A percentile compares a stretch with the other conserved stretches of the same genome.
Evolutionary conservation across 2,113 vertebrate species (phyloP).

Genomic region (Acinonyx jubatus): DNA sequence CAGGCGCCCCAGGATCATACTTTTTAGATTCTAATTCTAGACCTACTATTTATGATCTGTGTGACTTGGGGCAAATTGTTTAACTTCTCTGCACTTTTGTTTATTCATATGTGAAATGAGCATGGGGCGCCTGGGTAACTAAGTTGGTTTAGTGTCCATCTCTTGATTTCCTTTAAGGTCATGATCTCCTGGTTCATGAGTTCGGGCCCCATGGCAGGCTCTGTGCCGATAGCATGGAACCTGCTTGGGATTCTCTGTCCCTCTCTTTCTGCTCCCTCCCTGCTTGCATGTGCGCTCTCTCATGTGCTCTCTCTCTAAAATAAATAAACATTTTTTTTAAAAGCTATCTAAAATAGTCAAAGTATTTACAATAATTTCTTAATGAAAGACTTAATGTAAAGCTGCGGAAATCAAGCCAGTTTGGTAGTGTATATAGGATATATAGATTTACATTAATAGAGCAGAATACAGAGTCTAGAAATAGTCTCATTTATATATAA

Average conservation of each 20-base stretch:
- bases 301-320: too few relatives aligned
- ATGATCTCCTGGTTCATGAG: too few relatives aligned
- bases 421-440: background rate
- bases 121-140: too few relatives aligned
- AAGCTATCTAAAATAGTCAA: background rate
- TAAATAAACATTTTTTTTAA: too few relatives aligned
- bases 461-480: background rate
- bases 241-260: too few relatives aligned
- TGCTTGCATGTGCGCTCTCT: too few relatives aligned
- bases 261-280: too few relatives aligned
- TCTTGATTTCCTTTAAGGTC: too few relatives aligned
- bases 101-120: background rate
- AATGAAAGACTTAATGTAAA: background rate
- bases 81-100: background rate
- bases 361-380: background rate
- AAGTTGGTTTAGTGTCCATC: too few relatives aligned
- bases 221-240: too few relatives aligned
- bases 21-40: background rate
- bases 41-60: background rate
- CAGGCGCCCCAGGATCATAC: background rate
- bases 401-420: background rate
- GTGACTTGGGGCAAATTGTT: background rate
- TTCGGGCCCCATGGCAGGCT: too few relatives aligned
- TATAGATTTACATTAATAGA: background rate
- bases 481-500: background rate